These are phyloP conservation scores for Drosophila mimetica DNA, from an alignment of 2,888 invertebrate genomes.

Conservation along the genomic window DNA sequence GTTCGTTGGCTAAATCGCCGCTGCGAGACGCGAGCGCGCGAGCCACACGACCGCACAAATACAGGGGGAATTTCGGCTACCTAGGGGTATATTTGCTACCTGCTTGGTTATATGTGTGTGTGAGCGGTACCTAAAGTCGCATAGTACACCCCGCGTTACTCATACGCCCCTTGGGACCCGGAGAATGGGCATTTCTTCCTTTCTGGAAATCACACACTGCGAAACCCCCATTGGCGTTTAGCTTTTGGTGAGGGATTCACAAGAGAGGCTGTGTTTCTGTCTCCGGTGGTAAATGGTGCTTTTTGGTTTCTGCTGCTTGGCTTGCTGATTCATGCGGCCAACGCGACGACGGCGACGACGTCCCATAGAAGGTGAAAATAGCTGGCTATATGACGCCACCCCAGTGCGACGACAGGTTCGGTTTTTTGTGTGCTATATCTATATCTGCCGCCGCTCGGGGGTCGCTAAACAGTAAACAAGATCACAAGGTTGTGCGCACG, in stretches of 20 bases:
- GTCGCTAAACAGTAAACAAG: slow-evolving; percentile 80
- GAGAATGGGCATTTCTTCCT: slow-evolving; percentile 64
- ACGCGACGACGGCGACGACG: slow-evolving; percentile 57
- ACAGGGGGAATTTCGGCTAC: slow-evolving; percentile 18
- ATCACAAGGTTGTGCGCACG: slow-evolving; percentile 80
- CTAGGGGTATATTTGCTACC: slow-evolving; percentile 31
- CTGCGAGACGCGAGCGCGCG: slow-evolving; percentile 75
- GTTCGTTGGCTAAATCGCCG: slow-evolving; percentile 81
- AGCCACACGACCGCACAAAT: slow-evolving; percentile 66
- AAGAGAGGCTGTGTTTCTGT: slow-evolving; percentile 45
- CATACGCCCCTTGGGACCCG: slow-evolving; percentile 61
- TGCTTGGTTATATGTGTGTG: slow-evolving; percentile 24
- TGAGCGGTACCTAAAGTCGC: slow-evolving; percentile 46
- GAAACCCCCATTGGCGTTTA: slow-evolving; percentile 61
- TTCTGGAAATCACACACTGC: slow-evolving; percentile 61
- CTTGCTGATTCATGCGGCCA: slow-evolving; percentile 77
- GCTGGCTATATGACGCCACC: slow-evolving; percentile 75
- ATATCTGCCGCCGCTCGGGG: slow-evolving; percentile 51
- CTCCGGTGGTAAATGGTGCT: slow-evolving; percentile 3
- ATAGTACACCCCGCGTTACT: slow-evolving; percentile 60
- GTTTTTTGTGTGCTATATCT: slow-evolving; percentile 17
- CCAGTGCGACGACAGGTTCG: slow-evolving; percentile 73
- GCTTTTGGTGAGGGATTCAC: slow-evolving; percentile 62
- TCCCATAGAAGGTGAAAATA: slow-evolving; percentile 77
- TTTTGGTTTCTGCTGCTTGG: slow-evolving; percentile 4